These are phyloP conservation scores for Cephonodes hylas DNA, from an alignment of 2,888 invertebrate species.

Conservation along the genomic window DNA sequence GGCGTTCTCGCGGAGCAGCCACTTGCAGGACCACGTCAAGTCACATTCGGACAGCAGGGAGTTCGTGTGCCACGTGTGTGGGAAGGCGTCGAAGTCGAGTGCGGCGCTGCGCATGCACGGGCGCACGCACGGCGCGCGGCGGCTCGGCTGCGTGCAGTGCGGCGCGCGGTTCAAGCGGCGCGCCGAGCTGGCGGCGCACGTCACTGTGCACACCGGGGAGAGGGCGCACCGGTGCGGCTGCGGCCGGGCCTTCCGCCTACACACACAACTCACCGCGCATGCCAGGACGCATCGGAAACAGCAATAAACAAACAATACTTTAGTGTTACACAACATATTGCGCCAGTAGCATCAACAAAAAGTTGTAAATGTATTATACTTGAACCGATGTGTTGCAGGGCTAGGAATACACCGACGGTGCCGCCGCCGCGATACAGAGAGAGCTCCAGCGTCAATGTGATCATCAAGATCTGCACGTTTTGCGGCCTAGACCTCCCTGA, in stretches of 20 bases:
- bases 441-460: slow-evolving; percentile 11
- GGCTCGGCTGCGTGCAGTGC: slow-evolving; percentile 72
- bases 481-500: slow-evolving; percentile 31
- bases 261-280: slow-evolving; percentile 51
- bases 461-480: slow-evolving; percentile 33
- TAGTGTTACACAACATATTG: not conserved
- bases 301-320: not conserved
- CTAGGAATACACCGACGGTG: slow-evolving; percentile 15
- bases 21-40: slow-evolving; percentile 73
- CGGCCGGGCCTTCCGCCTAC: slow-evolving; percentile 70
- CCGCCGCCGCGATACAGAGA: slow-evolving; percentile 12
- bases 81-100: slow-evolving; percentile 73
- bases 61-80: slow-evolving; percentile 79
- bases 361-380: not conserved
- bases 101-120: slow-evolving; percentile 77
- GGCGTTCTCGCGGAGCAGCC: slow-evolving; percentile 70
- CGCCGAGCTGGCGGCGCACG: slow-evolving; percentile 78
- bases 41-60: slow-evolving; percentile 68
- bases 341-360: not conserved
- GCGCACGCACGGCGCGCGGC: slow-evolving; percentile 56
- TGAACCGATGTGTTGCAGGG: slow-evolving; percentile 45
- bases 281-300: slow-evolving; percentile 34
- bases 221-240: slow-evolving; percentile 78
- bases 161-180: slow-evolving; percentile 77
- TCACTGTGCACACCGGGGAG: slow-evolving; percentile 79